Conservation (phyloP, 2,888 invertebrate genomes). For the Petrolisthes manimaculis region DNA sequence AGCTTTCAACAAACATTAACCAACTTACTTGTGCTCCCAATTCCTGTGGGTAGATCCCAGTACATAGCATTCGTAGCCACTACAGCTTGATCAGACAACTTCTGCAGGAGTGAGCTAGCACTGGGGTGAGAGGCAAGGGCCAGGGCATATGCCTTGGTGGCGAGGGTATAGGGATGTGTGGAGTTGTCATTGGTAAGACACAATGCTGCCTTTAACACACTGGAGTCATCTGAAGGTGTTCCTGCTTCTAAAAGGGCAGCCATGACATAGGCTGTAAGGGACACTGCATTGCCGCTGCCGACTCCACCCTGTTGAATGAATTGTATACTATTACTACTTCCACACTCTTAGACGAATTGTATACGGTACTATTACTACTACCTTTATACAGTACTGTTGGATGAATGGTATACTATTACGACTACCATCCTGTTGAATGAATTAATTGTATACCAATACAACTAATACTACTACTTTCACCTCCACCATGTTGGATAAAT, state of each 20-base stretch:
- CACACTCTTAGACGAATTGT: too few relatives aligned
- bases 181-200: conserved; percentile 25
- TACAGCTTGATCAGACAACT: background rate
- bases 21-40: too few relatives aligned
- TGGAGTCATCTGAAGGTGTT: conserved; percentile 72
- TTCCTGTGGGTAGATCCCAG: conserved; percentile 69
- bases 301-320: too few relatives aligned
- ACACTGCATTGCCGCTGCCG: conserved; percentile 73
- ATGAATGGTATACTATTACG: too few relatives aligned
- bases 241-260: conserved; percentile 77
- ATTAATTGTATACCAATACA: too few relatives aligned
- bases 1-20: too few relatives aligned
- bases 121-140: conserved; percentile 72
- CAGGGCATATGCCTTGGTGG: conserved; percentile 74
- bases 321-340: too few relatives aligned
- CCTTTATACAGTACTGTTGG: too few relatives aligned
- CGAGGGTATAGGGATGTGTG: conserved; percentile 72
- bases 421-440: too few relatives aligned
- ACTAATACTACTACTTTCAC: too few relatives aligned
- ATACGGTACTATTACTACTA: too few relatives aligned
- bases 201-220: conserved; percentile 75
- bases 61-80: conserved; percentile 70
- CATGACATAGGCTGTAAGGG: conserved; percentile 79
- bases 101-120: conserved; percentile 64
- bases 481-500: too few relatives aligned